Evolutionary conservation across 2,797 vertebrate species (phyloP).

Genomic region (Chlorospingus flavigularis): DNA sequence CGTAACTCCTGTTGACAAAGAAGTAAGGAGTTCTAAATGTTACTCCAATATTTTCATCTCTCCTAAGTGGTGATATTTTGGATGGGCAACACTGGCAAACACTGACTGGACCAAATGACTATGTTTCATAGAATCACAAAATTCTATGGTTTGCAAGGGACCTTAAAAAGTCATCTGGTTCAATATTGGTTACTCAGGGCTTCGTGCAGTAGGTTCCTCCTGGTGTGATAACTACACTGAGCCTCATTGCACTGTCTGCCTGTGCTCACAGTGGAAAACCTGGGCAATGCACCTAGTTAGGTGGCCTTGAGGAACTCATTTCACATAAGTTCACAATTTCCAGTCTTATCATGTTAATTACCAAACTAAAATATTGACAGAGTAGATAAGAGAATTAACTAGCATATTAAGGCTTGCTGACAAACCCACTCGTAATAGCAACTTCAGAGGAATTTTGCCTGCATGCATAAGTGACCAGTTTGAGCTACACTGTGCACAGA

Average conservation of each 20-base stretch:
- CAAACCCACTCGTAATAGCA: background rate
- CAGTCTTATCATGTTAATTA: background rate
- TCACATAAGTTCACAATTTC: background rate
- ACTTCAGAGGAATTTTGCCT: background rate
- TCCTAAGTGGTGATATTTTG: background rate
- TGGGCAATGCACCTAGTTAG: background rate
- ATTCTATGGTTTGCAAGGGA: background rate
- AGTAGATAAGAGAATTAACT: background rate
- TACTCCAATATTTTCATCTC: background rate
- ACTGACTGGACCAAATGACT: background rate
- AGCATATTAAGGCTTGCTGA: background rate
- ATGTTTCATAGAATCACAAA: background rate
- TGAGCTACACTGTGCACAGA: background rate
- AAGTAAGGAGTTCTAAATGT: background rate
- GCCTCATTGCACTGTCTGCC: background rate
- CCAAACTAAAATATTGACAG: background rate
- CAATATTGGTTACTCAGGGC: background rate
- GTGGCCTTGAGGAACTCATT: background rate
- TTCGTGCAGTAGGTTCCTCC: background rate
- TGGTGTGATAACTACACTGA: accelerated
- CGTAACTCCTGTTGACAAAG: background rate
- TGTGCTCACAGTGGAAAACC: background rate
- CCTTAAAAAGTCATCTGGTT: background rate
- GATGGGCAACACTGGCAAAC: background rate
- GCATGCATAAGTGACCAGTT: background rate